Conservation (phyloP, 2,888 invertebrate genomes). For the Lasioglossum vierecki region DNA sequence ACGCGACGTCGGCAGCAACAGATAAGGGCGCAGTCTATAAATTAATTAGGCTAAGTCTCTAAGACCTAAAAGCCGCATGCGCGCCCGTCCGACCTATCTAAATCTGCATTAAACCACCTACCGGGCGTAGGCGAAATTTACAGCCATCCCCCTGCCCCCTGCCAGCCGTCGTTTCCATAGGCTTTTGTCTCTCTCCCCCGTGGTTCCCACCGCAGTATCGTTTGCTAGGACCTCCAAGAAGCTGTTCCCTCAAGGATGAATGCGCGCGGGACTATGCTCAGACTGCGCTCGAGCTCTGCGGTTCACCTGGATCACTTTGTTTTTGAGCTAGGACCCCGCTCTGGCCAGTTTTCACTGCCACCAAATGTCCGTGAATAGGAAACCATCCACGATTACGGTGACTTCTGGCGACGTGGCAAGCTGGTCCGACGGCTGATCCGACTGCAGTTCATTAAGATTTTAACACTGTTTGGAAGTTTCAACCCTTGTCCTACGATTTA, state of each 20-base stretch:
- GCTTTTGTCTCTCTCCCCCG: slow-evolving; percentile 25
- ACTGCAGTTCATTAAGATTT: too few species aligned
- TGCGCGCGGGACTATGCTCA: background rate
- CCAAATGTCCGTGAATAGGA: too few species aligned
- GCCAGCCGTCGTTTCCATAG: slow-evolving; percentile 21
- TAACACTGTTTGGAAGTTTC: too few species aligned
- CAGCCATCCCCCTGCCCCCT: slow-evolving; percentile 42
- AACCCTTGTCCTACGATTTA: too few species aligned
- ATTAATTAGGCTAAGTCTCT: slow-evolving; percentile 81
- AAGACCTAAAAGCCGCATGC: slow-evolving; percentile 78
- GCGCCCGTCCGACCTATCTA: slow-evolving; percentile 73
- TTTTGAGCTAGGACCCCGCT: background rate
- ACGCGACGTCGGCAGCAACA: slow-evolving; percentile 68
- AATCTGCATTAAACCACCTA: slow-evolving; percentile 80
- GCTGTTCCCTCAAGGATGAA: background rate
- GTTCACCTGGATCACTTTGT: background rate
- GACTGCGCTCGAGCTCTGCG: background rate
- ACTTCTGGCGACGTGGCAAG: too few species aligned
- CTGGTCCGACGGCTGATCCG: too few species aligned
- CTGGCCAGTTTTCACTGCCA: background rate
- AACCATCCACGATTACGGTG: too few species aligned
- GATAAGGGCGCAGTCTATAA: slow-evolving; percentile 80
- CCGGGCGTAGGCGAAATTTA: slow-evolving; percentile 73
- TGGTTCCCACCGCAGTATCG: slow-evolving; percentile 35
- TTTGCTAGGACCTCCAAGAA: slow-evolving; percentile 5